Evolutionary conservation across 2,888 invertebrate genomes (phyloP).

Genomic region (Blastobasis lacticolella): DNA sequence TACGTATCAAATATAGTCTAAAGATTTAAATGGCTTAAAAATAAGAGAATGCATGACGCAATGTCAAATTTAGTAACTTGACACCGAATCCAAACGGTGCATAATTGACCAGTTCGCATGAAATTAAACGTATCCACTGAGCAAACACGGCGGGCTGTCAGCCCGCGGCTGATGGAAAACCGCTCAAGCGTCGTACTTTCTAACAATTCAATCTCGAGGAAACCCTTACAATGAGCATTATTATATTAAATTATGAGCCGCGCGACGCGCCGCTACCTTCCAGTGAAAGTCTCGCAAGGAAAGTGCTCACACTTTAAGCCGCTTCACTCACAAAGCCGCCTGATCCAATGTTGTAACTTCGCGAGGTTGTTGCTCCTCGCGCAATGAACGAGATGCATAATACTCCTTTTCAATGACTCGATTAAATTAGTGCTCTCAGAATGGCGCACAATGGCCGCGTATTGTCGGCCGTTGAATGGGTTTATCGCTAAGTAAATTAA

Average conservation of each 20-base stretch:
- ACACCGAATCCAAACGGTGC: too few relatives aligned
- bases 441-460: not conserved
- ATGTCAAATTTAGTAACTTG: too few relatives aligned
- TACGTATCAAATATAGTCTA: too few relatives aligned
- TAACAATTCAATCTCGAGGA: constrained; percentile 26
- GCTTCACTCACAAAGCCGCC: too few relatives aligned
- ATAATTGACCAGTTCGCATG: too few relatives aligned
- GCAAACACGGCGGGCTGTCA: not conserved
- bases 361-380: constrained; percentile 1
- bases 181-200: constrained; percentile 31
- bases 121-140: too few relatives aligned
- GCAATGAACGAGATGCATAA: constrained; percentile 6
- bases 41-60: too few relatives aligned
- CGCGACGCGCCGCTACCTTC: constrained; percentile 31
- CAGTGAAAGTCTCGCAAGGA: constrained; percentile 40
- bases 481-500: too few relatives aligned
- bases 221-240: constrained; percentile 27
- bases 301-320: constrained; percentile 14
- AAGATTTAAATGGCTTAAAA: too few relatives aligned
- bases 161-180: constrained; percentile 13
- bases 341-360: constrained; percentile 6
- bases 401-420: constrained; percentile 2
- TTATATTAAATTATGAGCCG: constrained; percentile 35
- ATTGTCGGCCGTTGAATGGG: not conserved
- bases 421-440: constrained; percentile 7